phyloP scores from a whole-genome alignment of 2,113 vertebrate genomes.

The Rhodinocichla rosea region DNA sequence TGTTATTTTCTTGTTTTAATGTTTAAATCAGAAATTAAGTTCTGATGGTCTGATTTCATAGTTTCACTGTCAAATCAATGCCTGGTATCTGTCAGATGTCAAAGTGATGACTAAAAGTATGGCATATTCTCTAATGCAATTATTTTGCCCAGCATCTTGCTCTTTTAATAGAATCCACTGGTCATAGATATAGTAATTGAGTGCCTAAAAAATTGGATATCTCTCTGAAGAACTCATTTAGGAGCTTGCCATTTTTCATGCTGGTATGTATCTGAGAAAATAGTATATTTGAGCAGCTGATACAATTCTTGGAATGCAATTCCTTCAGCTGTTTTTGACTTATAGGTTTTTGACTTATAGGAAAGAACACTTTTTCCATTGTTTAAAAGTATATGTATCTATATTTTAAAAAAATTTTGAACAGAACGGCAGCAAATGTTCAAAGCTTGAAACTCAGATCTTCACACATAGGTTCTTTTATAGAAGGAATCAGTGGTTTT shows the following conservation, averaged over 20 bases:
- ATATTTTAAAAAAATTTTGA: not conserved
- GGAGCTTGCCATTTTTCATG: not conserved
- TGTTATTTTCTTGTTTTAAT: constrained; percentile 3
- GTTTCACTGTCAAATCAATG: constrained; percentile 30
- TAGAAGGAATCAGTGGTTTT: not conserved
- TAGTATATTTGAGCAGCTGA: not conserved
- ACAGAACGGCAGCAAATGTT: not conserved
- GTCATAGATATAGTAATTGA: not conserved
- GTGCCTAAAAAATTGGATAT: not conserved
- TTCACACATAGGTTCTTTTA: not conserved
- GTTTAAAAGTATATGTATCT: not conserved
- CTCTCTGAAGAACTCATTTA: not conserved
- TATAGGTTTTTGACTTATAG: not conserved
- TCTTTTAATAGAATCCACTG: not conserved
- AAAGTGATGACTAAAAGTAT: constrained; percentile 10
- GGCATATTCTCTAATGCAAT: not conserved
- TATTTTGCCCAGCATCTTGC: not conserved
- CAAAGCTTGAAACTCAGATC: not conserved
- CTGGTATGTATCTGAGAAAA: not conserved
- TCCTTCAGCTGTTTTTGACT: not conserved
- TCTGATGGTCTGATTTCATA: not conserved
- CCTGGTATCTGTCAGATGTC: not conserved
- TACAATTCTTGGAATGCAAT: not conserved
- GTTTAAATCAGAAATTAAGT: not conserved
- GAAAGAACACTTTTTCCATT: not conserved